These are phyloP conservation scores for Rhinoderma darwinii DNA, from an alignment of 2,113 vertebrate genomes.

Conservation along the genomic window DNA sequence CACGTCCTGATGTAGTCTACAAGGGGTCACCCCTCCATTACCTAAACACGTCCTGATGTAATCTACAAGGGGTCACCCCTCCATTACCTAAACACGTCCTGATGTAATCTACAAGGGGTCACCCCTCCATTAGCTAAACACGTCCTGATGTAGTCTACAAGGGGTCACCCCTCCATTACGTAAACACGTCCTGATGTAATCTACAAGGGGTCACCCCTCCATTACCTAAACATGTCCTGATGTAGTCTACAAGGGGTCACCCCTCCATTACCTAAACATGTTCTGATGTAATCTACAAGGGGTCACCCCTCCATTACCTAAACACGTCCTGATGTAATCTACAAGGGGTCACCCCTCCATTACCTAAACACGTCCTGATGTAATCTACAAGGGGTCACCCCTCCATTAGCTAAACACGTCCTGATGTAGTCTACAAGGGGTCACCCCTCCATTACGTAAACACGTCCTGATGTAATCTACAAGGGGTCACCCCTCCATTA, in stretches of 20 bases:
- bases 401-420: not conserved
- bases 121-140: not conserved
- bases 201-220: not conserved
- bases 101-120: not conserved
- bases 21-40: not conserved
- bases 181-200: not conserved
- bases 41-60: not conserved
- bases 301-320: not conserved
- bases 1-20: not conserved
- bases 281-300: not conserved
- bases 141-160: not conserved
- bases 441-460: not conserved
- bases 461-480: not conserved
- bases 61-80: not conserved
- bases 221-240: not conserved
- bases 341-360: not conserved
- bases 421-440: not conserved
- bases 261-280: not conserved
- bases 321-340: not conserved
- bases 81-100: not conserved
- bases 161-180: not conserved
- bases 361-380: not conserved
- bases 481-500: not conserved
- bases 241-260: not conserved
- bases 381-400: no score